A percentile compares a stretch with the other conserved stretches of the same genome.
phyloP scores from a whole-genome alignment of 2,888 invertebrate species.

The Prionchulus punctatus region DNA sequence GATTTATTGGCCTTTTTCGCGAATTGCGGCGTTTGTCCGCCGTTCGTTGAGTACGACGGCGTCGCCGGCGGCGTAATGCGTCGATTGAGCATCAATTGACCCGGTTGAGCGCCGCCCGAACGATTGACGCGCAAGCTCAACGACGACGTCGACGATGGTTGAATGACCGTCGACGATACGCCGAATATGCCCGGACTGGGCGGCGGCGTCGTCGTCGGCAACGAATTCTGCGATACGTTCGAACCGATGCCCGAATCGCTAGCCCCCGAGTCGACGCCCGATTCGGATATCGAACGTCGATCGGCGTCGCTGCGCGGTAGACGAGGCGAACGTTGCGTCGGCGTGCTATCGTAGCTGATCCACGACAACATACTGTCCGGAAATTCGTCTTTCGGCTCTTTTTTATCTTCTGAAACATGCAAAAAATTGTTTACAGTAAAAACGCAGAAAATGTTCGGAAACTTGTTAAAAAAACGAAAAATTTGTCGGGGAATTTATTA shows the following conservation, averaged over 20 bases:
- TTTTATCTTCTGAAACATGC: too few relatives aligned
- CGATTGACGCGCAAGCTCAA: not conserved
- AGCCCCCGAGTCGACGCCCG: conserved; percentile 13
- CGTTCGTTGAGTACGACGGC: too few relatives aligned
- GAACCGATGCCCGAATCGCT: conserved; percentile 13
- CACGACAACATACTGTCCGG: too few relatives aligned
- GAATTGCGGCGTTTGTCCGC: too few relatives aligned
- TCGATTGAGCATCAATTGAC: not conserved
- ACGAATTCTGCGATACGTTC: conserved; percentile 11
- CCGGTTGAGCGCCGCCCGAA: not conserved
- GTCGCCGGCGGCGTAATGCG: not conserved
- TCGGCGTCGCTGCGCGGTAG: not conserved
- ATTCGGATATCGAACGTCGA: conserved; percentile 11
- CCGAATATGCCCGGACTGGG: conserved; percentile 11
- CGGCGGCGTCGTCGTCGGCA: conserved; percentile 15
- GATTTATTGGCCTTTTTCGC: not conserved
- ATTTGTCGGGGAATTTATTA: too few relatives aligned
- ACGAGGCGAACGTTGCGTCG: not conserved
- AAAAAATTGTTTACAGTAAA: too few relatives aligned
- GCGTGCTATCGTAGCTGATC: conserved; percentile 2
- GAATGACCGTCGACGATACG: not conserved
- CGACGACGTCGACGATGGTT: not conserved
- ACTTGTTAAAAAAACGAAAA: too few relatives aligned
- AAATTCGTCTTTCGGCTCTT: too few relatives aligned
- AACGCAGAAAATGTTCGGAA: too few relatives aligned